A percentile compares a stretch with the other conserved stretches of the same genome.
These are phyloP conservation scores for Falco columbarius DNA, from an alignment of 2,797 vertebrate genomes.

Conservation along the genomic window DNA sequence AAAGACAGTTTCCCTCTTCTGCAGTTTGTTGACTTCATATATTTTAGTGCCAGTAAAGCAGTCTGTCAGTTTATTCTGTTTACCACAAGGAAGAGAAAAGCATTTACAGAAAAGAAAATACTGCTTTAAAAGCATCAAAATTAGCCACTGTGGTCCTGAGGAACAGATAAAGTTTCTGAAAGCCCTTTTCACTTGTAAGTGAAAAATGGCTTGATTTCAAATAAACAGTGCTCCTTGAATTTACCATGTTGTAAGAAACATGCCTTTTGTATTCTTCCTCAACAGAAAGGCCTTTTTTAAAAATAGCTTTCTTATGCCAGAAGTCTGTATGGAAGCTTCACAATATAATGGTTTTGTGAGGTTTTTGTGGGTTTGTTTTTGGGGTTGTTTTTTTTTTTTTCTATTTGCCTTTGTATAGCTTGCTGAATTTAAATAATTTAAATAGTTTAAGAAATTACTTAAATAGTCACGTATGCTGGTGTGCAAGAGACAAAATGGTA, in stretches of 20 bases:
- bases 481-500: background rate
- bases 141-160: background rate
- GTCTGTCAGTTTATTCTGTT: conserved; percentile 13
- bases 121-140: background rate
- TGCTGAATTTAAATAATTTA: background rate
- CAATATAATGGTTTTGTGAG: background rate
- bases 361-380: background rate
- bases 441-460: background rate
- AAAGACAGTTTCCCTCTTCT: conserved; percentile 14
- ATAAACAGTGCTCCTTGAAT: background rate
- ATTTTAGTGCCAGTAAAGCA: conserved; percentile 3
- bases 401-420: background rate
- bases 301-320: background rate
- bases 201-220: background rate
- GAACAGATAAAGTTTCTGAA: background rate
- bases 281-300: background rate
- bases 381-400: background rate
- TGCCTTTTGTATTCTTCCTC: background rate
- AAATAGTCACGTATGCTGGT: background rate
- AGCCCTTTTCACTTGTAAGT: background rate
- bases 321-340: background rate
- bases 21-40: background rate
- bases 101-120: conserved; percentile 1
- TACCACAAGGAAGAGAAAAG: background rate
- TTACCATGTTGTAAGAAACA: background rate